Evolutionary conservation across 2,888 invertebrate genomes (phyloP).

Genomic region (Uropetala carovei): DNA sequence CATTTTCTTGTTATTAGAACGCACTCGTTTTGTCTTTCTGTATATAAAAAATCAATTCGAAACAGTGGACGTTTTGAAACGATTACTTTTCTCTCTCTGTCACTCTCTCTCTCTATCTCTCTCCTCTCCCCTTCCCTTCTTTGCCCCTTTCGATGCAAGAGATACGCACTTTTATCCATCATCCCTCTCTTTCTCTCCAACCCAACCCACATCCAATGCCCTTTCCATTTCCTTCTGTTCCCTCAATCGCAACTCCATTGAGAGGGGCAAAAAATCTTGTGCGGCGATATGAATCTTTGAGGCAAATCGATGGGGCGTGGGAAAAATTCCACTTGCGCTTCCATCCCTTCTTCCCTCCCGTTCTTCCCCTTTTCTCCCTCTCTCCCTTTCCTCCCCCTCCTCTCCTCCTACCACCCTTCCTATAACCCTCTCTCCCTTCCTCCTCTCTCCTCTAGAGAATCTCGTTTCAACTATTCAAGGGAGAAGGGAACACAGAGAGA

Average conservation of each 20-base stretch:
- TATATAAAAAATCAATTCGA: neutral
- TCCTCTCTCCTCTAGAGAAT: too few relatives aligned
- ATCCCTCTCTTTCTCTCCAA: neutral
- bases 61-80: neutral
- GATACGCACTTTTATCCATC: conserved; percentile 34
- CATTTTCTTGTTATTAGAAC: neutral
- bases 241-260: conserved; percentile 6
- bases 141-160: neutral
- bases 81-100: neutral
- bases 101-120: too few relatives aligned
- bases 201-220: too few relatives aligned
- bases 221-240: too few relatives aligned
- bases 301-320: conserved; percentile 21
- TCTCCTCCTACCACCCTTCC: neutral
- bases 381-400: neutral
- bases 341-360: too few relatives aligned
- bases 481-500: too few relatives aligned
- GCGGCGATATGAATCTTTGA: conserved; percentile 28
- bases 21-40: neutral
- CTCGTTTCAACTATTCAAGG: too few relatives aligned
- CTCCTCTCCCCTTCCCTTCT: too few relatives aligned
- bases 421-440: too few relatives aligned
- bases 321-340: conserved; percentile 8
- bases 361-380: neutral
- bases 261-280: conserved; percentile 28